phyloP scores from a whole-genome alignment of 1,140 invertebrate species.

The Drosophila seguyi region DNA sequence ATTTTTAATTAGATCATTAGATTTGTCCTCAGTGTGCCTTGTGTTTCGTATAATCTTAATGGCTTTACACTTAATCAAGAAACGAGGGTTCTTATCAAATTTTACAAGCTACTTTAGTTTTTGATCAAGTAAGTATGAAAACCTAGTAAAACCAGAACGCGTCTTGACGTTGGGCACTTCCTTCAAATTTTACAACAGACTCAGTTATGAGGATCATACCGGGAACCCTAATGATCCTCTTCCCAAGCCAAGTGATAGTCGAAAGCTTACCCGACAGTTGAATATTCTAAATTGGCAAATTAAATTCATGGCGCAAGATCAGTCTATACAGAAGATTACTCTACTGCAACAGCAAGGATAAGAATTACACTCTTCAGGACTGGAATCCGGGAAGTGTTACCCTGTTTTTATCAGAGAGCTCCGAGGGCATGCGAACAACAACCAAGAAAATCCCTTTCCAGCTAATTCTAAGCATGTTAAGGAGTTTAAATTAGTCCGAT shows the following conservation, averaged over 20 bases:
- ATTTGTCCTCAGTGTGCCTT: not conserved
- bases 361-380: not conserved
- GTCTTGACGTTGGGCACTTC: not conserved
- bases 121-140: not conserved
- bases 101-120: not conserved
- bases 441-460: not conserved
- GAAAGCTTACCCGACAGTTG: not conserved
- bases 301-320: not conserved
- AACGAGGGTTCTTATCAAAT: not conserved
- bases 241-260: not conserved
- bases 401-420: too few species aligned
- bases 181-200: not conserved
- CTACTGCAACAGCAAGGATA: not conserved
- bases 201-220: not conserved
- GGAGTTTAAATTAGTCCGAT: slow-evolving; percentile 4
- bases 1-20: not conserved
- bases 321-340: not conserved
- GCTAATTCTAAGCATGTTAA: not conserved
- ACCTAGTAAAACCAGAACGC: not conserved
- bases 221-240: not conserved
- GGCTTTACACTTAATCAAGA: not conserved
- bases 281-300: not conserved
- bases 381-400: not conserved
- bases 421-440: slow-evolving; percentile 14
- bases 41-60: not conserved